Evolutionary conservation across 2,888 invertebrate genomes (phyloP), one percentile per base, ranked within the genome.

Genomic region (Rhaphigaster nebulosa): DNA sequence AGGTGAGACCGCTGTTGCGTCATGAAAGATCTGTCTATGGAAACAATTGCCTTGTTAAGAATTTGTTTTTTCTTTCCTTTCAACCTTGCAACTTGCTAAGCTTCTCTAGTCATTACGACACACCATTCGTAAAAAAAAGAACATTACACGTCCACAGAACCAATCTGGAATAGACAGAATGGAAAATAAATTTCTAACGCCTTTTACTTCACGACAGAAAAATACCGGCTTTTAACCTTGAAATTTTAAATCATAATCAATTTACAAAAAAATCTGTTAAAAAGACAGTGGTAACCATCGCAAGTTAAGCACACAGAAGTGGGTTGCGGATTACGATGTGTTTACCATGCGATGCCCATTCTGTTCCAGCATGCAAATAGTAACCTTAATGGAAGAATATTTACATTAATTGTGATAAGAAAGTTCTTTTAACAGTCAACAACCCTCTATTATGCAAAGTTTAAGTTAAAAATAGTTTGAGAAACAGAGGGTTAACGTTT

Each of bases 81-180:
- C 38, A 76, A 76, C 70, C 70, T 76, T 76, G 70, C 26, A 38
- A 38, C 70, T 76, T 38, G 70, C 70, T 76, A 38, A 23, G 70
- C 70, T 76, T 38, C 38, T 38, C 70, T 76, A 23, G 38, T 38
- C 70, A 76, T 76, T 76, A 23, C 70, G 20, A 76, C 70, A 76
- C 20, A 76, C 34, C 20, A 23, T 76, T 38, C 29, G 5, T 38
- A 38, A 76, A 34, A 29, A 76, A 65, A 65, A 18, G 5, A 15
- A 15, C 4, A 60, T 4, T 29, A 18, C 20, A 70, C 38, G 12
- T 23, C 38, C 38, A 38, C 5, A 76, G 38, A 76, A 76, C 0
- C 18, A 15, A 65, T 65, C 13, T 29, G 0, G 29, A 29, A 18
- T 65, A 18, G 13, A 20, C 38, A 20, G 38, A 38, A 76, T 1